Evolutionary conservation across 2,797 vertebrate species (phyloP).

Genomic region (Margarornis squamiger): DNA sequence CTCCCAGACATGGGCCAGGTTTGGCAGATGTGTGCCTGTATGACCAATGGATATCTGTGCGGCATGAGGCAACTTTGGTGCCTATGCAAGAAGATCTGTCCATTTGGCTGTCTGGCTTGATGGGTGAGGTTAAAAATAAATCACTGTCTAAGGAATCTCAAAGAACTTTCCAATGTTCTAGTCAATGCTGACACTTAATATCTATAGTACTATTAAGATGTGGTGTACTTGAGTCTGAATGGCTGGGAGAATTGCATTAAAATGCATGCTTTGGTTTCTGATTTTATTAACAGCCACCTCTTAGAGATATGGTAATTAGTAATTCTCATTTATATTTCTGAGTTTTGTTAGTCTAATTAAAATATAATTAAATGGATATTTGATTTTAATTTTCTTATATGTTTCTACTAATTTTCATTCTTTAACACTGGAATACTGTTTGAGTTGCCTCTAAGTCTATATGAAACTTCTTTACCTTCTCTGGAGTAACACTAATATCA

Average conservation of each 20-base stretch:
- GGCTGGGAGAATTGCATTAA: neutral
- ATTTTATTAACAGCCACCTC: neutral
- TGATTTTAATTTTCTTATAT: neutral
- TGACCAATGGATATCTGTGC: slow-evolving; percentile 93
- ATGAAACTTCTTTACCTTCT: neutral
- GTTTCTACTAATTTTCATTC: neutral
- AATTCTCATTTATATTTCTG: neutral
- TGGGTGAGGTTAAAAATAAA: slow-evolving; percentile 80
- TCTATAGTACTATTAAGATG: neutral
- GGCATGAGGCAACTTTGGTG: slow-evolving; percentile 90
- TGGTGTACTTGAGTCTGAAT: neutral
- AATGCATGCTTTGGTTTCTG: neutral
- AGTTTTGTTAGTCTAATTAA: neutral
- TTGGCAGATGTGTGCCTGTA: slow-evolving; percentile 91
- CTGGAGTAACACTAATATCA: neutral
- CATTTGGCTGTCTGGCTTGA: slow-evolving; percentile 91
- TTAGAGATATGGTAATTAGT: neutral
- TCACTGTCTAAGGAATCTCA: neutral
- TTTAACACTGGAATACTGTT: neutral
- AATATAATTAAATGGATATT: neutral
- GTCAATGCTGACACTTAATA: neutral
- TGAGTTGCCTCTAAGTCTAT: neutral
- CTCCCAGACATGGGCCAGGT: slow-evolving; percentile 88
- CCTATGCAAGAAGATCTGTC: slow-evolving; percentile 98
- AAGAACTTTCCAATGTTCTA: neutral